Conservation (phyloP, 2,113 vertebrate genomes). For the Scartelaos histophorus region DNA sequence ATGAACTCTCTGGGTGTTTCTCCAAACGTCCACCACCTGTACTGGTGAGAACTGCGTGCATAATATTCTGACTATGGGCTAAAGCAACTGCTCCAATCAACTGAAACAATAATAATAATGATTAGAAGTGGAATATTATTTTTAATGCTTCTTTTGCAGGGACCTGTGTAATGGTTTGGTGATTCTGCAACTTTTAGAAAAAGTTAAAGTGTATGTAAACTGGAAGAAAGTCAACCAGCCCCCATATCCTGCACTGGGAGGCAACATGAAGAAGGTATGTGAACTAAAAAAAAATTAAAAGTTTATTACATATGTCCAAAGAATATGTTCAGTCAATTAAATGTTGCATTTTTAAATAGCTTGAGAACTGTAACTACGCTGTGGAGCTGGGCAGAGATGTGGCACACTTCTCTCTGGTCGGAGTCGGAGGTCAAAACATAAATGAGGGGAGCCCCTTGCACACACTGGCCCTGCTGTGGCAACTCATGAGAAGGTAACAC, state of each 20-base stretch:
- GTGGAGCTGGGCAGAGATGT: constrained; percentile 86
- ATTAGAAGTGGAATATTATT: not conserved
- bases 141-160: constrained; percentile 45
- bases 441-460: constrained; percentile 89
- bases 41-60: constrained; percentile 79
- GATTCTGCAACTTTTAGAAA: constrained; percentile 92
- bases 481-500: constrained; percentile 98
- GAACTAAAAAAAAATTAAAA: not conserved
- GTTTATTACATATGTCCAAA: not conserved
- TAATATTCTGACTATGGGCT: not conserved
- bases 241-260: constrained; percentile 85
- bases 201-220: constrained; percentile 83
- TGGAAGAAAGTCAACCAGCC: constrained; percentile 90
- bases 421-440: constrained; percentile 91
- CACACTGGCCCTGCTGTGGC: constrained; percentile 93
- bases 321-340: not conserved
- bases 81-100: not conserved
- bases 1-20: constrained; percentile 96
- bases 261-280: constrained; percentile 92
- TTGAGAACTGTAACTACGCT: constrained; percentile 98
- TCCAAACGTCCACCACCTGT: constrained; percentile 91
- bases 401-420: constrained; percentile 94
- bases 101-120: not conserved
- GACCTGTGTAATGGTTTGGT: constrained; percentile 81
- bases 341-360: constrained; percentile 66